phyloP scores from a whole-genome alignment of 2,113 vertebrate species.

The Ascaphus truei region DNA sequence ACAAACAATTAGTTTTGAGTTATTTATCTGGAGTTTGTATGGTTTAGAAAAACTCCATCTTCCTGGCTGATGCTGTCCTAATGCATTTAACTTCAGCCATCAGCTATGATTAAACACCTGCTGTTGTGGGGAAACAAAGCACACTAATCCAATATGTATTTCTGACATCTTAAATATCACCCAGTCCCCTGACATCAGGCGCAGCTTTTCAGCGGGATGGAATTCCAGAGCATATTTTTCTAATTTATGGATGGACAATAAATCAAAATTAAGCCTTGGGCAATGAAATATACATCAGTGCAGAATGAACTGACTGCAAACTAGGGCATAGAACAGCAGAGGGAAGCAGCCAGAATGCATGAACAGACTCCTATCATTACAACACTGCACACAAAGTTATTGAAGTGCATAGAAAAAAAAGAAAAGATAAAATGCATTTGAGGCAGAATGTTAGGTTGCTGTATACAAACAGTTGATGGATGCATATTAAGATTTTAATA shows the following conservation, averaged over 20 bases:
- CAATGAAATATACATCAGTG: slow-evolving; percentile 99
- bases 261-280: slow-evolving; percentile 99
- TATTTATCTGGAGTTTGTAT: slow-evolving; percentile 80
- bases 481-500: no score
- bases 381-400: slow-evolving; percentile 56
- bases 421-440: not conserved
- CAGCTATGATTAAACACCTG: slow-evolving; percentile 99
- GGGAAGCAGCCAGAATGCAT: slow-evolving; percentile 56
- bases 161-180: slow-evolving; percentile 99
- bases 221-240: slow-evolving; percentile 99
- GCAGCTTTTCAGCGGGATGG: slow-evolving; percentile 89
- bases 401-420: slow-evolving; percentile 50
- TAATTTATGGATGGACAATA: slow-evolving; percentile 99
- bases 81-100: slow-evolving; percentile 98
- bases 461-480: no score
- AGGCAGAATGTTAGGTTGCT: no score
- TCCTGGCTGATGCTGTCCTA: slow-evolving; percentile 93
- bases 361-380: slow-evolving; percentile 70
- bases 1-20: slow-evolving; percentile 77
- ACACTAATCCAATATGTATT: slow-evolving; percentile 99
- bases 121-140: slow-evolving; percentile 98
- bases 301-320: slow-evolving; percentile 85
- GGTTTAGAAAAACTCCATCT: slow-evolving; percentile 84
- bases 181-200: slow-evolving; percentile 97
- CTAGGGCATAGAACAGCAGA: slow-evolving; percentile 78